Conservation (phyloP, 1,140 invertebrate genomes). For the Nephila pilipes region DNA sequence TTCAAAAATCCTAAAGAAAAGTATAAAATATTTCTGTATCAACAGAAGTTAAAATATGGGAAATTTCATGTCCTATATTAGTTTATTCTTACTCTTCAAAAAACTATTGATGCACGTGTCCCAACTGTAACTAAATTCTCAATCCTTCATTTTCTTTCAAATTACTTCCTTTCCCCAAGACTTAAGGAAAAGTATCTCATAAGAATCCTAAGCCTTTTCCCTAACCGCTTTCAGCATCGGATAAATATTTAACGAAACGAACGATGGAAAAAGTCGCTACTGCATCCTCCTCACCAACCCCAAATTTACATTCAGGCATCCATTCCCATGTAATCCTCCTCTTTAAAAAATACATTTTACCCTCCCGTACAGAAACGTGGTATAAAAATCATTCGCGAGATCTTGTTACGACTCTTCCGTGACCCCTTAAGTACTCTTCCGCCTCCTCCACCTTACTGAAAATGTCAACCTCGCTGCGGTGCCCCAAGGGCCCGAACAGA, state of each 20-base stretch:
- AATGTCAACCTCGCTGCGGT: conserved; percentile 56
- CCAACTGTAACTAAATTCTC: no score
- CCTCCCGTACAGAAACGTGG: background rate
- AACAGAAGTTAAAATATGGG: no score
- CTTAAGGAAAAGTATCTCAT: no score
- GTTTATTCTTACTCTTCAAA: no score
- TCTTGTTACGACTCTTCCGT: conserved; percentile 38
- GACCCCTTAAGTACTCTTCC: background rate
- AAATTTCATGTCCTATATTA: no score
- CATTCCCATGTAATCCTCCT: background rate
- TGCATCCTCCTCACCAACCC: background rate
- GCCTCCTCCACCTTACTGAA: background rate
- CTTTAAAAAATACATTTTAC: background rate
- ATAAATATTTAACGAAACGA: background rate
- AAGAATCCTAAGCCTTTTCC: background rate
- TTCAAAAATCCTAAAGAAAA: no score
- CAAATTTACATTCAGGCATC: background rate
- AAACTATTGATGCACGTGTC: no score
- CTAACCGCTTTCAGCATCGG: background rate
- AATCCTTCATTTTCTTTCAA: no score
- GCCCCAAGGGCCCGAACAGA: conserved; percentile 35
- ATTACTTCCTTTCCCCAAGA: no score
- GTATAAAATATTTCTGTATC: no score
- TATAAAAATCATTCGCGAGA: conserved; percentile 20
- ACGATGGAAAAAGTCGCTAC: background rate